Conservation (phyloP, 2,888 invertebrate species). For the Diarsia dahlii region DNA sequence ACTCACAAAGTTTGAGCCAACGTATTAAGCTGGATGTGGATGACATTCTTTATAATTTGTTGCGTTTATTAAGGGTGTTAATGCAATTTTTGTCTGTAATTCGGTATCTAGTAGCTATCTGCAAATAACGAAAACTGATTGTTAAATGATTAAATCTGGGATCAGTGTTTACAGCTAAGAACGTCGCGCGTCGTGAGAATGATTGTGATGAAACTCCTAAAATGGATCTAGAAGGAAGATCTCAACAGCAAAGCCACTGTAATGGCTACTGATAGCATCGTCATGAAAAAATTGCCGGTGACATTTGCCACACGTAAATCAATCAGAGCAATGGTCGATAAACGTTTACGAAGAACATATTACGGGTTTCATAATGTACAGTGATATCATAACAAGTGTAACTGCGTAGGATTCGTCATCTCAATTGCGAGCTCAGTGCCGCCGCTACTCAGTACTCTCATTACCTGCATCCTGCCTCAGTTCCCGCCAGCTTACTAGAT, state of each 20-base stretch:
- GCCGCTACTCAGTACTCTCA: constrained; percentile 69
- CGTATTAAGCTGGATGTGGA: constrained; percentile 35
- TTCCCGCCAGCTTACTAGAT: constrained; percentile 70
- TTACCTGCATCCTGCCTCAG: constrained; percentile 84
- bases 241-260: neutral
- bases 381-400: constrained; percentile 46
- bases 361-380: constrained; percentile 40
- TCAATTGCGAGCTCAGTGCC: constrained; percentile 64
- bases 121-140: neutral
- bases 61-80: neutral
- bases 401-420: constrained; percentile 68
- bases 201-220: neutral
- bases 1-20: constrained; percentile 46
- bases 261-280: neutral
- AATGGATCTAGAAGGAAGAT: neutral
- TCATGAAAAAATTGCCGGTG: constrained; percentile 20
- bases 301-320: constrained; percentile 11
- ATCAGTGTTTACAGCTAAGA: neutral
- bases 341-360: constrained; percentile 42
- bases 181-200: neutral
- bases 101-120: neutral
- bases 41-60: constrained; percentile 39
- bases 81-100: neutral
- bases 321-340: constrained; percentile 28
- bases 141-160: neutral